These are phyloP conservation scores for Lathamus discolor DNA, from an alignment of 2,113 vertebrate genomes.

Conservation along the genomic window DNA sequence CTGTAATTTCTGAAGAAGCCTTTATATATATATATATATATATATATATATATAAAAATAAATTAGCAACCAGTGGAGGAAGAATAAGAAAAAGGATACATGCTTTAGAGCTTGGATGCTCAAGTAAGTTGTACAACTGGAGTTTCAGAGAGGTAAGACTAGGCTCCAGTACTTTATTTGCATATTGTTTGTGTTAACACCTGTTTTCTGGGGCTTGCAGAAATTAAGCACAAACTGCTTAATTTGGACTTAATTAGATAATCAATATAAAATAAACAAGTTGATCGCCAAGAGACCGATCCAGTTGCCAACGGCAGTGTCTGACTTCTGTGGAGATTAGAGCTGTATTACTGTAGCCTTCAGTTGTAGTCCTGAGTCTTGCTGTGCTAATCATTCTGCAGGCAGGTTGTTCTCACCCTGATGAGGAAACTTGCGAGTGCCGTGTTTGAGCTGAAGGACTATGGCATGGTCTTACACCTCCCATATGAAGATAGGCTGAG, in stretches of 20 bases:
- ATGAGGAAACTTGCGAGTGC: not conserved
- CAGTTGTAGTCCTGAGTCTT: rapidly evolving
- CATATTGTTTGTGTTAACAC: not conserved
- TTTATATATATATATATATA: not conserved
- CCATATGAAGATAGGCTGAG: too few relatives aligned
- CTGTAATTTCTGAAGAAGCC: not conserved
- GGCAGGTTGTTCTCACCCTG: not conserved
- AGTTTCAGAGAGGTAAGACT: not conserved
- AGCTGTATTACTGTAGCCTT: not conserved
- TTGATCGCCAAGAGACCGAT: not conserved
- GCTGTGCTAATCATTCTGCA: not conserved
- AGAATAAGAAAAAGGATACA: not conserved
- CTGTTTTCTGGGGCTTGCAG: not conserved
- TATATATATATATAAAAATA: not conserved
- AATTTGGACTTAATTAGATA: not conserved
- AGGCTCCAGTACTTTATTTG: not conserved
- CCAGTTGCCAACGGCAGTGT: not conserved
- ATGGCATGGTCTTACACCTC: not conserved
- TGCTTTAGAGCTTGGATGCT: not conserved
- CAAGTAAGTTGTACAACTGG: not conserved
- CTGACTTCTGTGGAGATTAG: not conserved
- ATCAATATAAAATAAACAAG: not conserved
- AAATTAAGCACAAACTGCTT: not conserved
- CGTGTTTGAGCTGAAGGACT: rapidly evolving
- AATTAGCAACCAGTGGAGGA: not conserved